A percentile compares a stretch with the other conserved stretches of the same genome.
Conservation (phyloP, 2,888 invertebrate species). For the Agelastica alni region DNA sequence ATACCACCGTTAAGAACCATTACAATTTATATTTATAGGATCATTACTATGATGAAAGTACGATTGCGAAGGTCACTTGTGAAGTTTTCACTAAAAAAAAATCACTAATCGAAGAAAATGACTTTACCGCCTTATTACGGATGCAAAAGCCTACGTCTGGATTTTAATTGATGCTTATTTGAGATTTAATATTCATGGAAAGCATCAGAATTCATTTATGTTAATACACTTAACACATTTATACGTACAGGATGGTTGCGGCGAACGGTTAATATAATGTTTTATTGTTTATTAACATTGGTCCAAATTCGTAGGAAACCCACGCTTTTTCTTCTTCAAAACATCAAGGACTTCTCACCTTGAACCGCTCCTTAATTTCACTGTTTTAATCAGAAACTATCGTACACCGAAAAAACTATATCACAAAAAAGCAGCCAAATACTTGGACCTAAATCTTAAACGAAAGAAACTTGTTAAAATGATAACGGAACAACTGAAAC, state of each 20-base stretch:
- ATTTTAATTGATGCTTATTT: slow-evolving; percentile 16
- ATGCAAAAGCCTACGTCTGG: slow-evolving; percentile 29
- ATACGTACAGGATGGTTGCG: background rate
- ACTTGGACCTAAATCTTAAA: no score
- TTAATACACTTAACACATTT: background rate
- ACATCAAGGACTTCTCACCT: no score
- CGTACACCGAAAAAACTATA: no score
- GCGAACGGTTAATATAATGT: background rate
- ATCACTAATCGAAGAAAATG: slow-evolving; percentile 20
- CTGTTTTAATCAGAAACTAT: no score
- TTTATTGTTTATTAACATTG: no score
- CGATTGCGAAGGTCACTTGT: slow-evolving; percentile 34
- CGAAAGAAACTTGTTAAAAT: no score
- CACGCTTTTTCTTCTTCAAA: no score
- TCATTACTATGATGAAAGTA: slow-evolving; percentile 35
- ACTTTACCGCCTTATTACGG: slow-evolving; percentile 25
- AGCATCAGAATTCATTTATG: slow-evolving; percentile 24
- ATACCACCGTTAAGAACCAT: slow-evolving; percentile 19
- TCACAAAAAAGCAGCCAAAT: no score
- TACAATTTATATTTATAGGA: slow-evolving; percentile 30
- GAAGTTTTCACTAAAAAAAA: slow-evolving; percentile 35
- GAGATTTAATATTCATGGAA: slow-evolving; percentile 29
- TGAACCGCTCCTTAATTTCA: no score
- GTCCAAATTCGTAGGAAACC: no score
- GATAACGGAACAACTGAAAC: no score